These are phyloP conservation scores for Allobates femoralis DNA, from an alignment of 2,797 vertebrate genomes.

Conservation along the genomic window DNA sequence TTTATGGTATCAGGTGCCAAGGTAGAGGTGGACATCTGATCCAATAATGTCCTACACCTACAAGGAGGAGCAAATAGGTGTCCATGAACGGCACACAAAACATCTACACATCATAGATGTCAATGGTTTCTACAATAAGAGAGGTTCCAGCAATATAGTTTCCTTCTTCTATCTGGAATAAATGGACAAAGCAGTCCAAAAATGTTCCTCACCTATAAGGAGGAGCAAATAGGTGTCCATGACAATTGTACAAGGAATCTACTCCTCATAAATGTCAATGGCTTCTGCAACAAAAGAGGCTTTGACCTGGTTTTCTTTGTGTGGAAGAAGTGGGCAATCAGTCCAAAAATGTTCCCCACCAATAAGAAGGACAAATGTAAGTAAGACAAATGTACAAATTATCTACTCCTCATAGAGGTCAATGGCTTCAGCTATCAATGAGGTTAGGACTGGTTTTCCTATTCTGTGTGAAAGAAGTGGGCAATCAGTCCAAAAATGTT, in stretches of 20 bases:
- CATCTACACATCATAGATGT: neutral
- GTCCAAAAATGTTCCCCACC: neutral
- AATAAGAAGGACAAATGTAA: neutral
- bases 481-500: too few species aligned
- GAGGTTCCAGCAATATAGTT: neutral
- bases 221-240: neutral
- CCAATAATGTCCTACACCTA: neutral
- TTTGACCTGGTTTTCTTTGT: neutral
- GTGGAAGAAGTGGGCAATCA: neutral
- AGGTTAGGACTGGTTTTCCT: neutral
- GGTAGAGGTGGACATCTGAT: neutral
- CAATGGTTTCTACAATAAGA: neutral
- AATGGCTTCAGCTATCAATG: neutral
- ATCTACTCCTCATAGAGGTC: neutral
- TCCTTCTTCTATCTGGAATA: neutral
- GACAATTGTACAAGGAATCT: neutral
- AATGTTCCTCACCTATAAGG: neutral
- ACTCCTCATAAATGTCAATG: neutral
- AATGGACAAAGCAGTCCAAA: too few species aligned
- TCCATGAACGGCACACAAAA: neutral
- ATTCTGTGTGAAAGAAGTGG: neutral
- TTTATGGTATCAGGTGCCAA: neutral
- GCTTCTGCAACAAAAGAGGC: neutral
- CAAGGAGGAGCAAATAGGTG: too few species aligned
- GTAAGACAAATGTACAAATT: neutral